Evolutionary conservation across 2,113 vertebrate species (phyloP).

Genomic region (Lampris incognitus): DNA sequence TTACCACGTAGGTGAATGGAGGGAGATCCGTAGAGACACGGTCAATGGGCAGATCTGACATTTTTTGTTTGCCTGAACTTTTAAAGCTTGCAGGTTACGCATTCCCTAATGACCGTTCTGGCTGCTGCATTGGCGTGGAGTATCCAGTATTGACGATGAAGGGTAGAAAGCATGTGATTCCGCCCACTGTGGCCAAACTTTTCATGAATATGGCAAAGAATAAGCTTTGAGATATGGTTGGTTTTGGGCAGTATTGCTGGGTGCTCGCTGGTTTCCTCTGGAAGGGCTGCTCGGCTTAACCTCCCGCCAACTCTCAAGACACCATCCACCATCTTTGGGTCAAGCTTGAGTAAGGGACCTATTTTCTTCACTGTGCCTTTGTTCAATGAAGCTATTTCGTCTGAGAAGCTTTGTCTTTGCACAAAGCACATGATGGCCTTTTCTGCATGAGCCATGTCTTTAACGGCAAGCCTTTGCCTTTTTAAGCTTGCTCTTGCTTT

Average conservation of each 20-base stretch:
- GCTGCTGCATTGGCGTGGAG: neutral
- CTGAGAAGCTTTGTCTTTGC: neutral
- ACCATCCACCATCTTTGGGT: slow-evolving; percentile 2
- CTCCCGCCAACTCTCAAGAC: slow-evolving; percentile 26
- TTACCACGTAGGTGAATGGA: neutral
- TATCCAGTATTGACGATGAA: neutral
- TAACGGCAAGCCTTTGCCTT: neutral
- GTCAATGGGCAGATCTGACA: too few relatives aligned
- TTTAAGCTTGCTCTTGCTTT: neutral
- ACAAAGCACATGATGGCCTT: neutral
- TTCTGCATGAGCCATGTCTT: slow-evolving; percentile 6
- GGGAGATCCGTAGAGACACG: too few relatives aligned
- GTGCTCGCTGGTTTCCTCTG: neutral
- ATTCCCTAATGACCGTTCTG: neutral
- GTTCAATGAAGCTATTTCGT: neutral
- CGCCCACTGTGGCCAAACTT: slow-evolving; percentile 1
- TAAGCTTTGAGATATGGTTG: slow-evolving; percentile 2
- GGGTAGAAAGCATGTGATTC: neutral
- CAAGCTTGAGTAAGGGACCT: slow-evolving; percentile 9
- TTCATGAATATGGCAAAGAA: slow-evolving; percentile 4
- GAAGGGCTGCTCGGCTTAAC: neutral
- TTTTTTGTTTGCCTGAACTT: too few relatives aligned
- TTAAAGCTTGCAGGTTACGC: neutral
- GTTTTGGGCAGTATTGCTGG: neutral
- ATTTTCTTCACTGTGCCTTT: neutral